Conservation (phyloP, 2,113 vertebrate species). For the Lophochroa leadbeateri region DNA sequence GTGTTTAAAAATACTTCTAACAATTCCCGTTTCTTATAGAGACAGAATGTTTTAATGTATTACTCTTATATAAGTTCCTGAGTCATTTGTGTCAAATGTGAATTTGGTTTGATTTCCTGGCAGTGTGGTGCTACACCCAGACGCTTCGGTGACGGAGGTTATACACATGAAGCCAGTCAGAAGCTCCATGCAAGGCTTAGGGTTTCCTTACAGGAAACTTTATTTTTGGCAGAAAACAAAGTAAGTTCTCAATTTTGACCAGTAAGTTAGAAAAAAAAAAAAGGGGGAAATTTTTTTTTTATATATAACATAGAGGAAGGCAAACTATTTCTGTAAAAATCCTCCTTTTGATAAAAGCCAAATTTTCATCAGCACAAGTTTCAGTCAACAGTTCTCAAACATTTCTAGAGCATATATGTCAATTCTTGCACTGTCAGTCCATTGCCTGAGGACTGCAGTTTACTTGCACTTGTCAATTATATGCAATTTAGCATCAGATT, state of each 20-base stretch:
- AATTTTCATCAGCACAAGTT: background rate
- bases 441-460: background rate
- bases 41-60: background rate
- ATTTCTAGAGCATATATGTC: background rate
- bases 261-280: background rate
- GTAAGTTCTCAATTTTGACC: background rate
- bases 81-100: slow-evolving; percentile 37
- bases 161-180: background rate
- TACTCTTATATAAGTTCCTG: background rate
- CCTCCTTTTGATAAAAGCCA: background rate
- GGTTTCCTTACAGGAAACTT: slow-evolving; percentile 11
- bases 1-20: background rate
- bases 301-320: background rate
- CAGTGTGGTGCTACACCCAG: slow-evolving; percentile 29
- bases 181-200: background rate
- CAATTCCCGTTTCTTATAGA: background rate
- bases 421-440: background rate
- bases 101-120: slow-evolving; percentile 44
- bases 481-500: slow-evolving; percentile 25
- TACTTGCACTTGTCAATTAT: background rate
- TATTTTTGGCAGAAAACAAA: background rate
- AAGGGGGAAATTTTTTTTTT: background rate
- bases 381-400: background rate
- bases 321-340: background rate
- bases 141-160: background rate